Evolutionary conservation across 2,797 vertebrate genomes (phyloP), one percentile per base, ranked within the genome.

Genomic region (Karalla daura): DNA sequence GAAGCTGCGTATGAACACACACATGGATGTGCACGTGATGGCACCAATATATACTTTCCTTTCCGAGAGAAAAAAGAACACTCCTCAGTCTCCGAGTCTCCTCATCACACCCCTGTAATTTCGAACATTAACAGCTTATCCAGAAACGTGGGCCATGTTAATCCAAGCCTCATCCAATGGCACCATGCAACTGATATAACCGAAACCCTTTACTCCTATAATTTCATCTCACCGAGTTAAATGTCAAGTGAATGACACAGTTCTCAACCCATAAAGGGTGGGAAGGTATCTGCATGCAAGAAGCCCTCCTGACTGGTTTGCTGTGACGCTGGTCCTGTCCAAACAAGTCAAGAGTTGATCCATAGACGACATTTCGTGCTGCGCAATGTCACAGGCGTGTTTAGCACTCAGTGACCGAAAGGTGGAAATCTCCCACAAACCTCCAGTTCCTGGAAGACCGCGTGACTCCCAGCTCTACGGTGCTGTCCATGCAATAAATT

Each of bases 401-500:
- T 77, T 67, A 58, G 21, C 65, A 23, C 40, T 24, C 7, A 54
- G 49, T 62, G 60, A 67, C 30, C 56, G 36, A 5, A 45, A 50
- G 51, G 20, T 70, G 60, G 78, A 68, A 79, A 76, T 83, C 68
- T 76, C 28, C 8, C 18, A 2, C 52, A 62, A 76, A 62, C 63
- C 44, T 69, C 46, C 61, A 52, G 68, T 80, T 77, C 79, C 77
- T 55, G 45, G 30, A 58, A 43, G 45, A 37, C 25, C 21, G 0
- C 43, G 8, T 41, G 33, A 41, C 52, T 46, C 60, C 51, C 59
- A 17, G 50, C 67, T 39, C 32, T n/a, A 28, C 56, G 64, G 45
- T 80, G 78, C 74, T 20, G 45, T 39, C 53, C 69, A 36, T 61
- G 67, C 75, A 62, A 79, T 84, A 86, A 71, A 89, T 82, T 41